These are phyloP conservation scores for Sphaeramia orbicularis DNA, from an alignment of 2,797 vertebrate species.

Conservation along the genomic window DNA sequence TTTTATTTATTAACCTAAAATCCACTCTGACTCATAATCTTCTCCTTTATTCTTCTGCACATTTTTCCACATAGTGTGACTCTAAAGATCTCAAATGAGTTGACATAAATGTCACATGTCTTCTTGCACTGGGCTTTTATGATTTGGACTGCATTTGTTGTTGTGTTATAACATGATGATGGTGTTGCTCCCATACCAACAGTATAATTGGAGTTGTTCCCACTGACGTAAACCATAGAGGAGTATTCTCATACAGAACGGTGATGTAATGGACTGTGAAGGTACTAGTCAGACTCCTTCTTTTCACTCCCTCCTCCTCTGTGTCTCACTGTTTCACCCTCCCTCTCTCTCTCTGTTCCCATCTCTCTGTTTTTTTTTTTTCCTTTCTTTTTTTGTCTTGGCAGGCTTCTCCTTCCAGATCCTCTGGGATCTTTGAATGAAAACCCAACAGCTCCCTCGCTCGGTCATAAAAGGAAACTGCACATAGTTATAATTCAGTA, in stretches of 20 bases:
- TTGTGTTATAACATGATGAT: conserved; percentile 63
- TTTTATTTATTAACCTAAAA: conserved; percentile 48
- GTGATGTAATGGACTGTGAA: conserved; percentile 82
- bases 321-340: conserved; percentile 48
- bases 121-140: conserved; percentile 29
- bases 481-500: conserved; percentile 15
- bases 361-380: conserved; percentile 34
- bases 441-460: conserved; percentile 80
- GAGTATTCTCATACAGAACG: conserved; percentile 70
- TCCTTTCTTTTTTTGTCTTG: conserved; percentile 54
- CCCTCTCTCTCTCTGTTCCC: conserved; percentile 46
- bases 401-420: conserved; percentile 63
- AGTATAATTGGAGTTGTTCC: conserved; percentile 71
- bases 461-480: conserved; percentile 49
- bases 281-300: conserved; percentile 70
- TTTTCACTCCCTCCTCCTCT: conserved; percentile 60
- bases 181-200: conserved; percentile 70
- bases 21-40: not conserved
- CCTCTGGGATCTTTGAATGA: conserved; percentile 71
- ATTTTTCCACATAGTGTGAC: conserved; percentile 8
- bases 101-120: conserved; percentile 30
- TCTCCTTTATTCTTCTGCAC: not conserved
- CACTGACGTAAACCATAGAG: conserved; percentile 74
- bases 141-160: conserved; percentile 53
- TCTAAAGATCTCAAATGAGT: conserved; percentile 20